Percentiles rank a stretch among this genome's conserved stretches.
phyloP scores from a whole-genome alignment of 2,888 invertebrate species.

The Strigamia maritima region DNA sequence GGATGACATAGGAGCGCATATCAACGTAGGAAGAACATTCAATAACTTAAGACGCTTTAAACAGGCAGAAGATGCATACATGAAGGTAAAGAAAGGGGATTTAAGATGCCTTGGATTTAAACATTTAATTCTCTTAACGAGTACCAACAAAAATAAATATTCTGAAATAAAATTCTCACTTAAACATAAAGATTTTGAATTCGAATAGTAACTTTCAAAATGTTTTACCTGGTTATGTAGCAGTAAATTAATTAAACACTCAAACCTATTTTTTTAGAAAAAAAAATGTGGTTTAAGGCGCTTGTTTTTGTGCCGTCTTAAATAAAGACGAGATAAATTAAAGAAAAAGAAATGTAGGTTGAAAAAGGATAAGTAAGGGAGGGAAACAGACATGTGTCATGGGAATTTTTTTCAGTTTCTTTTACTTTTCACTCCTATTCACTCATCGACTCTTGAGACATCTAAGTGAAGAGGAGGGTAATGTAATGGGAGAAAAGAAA shows the following conservation, averaged over 20 bases:
- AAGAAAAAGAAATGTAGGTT: neutral
- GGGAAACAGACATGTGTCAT: slow-evolving; percentile 20
- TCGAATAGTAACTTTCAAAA: neutral
- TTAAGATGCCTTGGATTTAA: no score
- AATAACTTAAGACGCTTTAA: slow-evolving; percentile 82
- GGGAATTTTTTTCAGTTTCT: neutral
- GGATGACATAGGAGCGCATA: slow-evolving; percentile 94
- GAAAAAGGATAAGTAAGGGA: neutral
- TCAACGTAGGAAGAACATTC: slow-evolving; percentile 92
- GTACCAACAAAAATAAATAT: no score
- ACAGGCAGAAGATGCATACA: slow-evolving; percentile 89
- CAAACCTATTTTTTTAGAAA: neutral
- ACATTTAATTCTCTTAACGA: no score
- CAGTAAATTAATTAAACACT: neutral
- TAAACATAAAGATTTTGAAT: neutral
- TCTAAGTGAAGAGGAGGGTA: neutral
- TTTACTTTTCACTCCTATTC: slow-evolving; percentile 12
- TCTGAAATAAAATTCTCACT: no score
- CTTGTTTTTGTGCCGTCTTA: neutral
- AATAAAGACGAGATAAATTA: neutral
- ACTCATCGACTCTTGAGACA: slow-evolving; percentile 17
- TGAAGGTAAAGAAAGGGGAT: slow-evolving; percentile 59
- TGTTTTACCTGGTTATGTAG: no score
- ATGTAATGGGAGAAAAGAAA: slow-evolving; percentile 32
- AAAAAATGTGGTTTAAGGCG: neutral